Percentiles rank a stretch among this genome's conserved stretches.
Conservation (phyloP, 1,140 invertebrate species). For the Drosophila tani region DNA sequence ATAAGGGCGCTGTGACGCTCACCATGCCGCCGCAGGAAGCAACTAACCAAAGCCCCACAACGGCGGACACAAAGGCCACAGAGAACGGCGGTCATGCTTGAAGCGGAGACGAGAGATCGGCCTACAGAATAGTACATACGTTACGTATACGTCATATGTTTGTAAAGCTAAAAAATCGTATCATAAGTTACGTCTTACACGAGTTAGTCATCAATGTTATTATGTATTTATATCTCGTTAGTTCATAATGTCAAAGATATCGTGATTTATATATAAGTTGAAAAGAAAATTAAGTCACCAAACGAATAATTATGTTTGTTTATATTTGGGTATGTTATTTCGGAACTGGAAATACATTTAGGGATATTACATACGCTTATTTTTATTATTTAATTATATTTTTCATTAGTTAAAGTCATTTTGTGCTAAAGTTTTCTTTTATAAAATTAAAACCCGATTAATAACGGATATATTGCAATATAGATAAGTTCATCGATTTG, state of each 20-base stretch:
- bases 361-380: too few species aligned
- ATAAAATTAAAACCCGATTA: background rate
- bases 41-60: conserved; percentile 32
- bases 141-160: conserved; percentile 47
- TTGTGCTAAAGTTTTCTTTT: too few species aligned
- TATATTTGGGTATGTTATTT: conserved; percentile 1
- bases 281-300: conserved; percentile 56
- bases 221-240: conserved; percentile 81
- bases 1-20: conserved; percentile 48
- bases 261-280: conserved; percentile 77
- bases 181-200: conserved; percentile 62
- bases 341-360: too few species aligned
- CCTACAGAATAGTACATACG: conserved; percentile 33
- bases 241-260: conserved; percentile 78
- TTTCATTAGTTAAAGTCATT: background rate
- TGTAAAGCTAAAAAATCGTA: conserved; percentile 50
- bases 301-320: conserved; percentile 2
- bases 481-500: background rate
- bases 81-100: conserved; percentile 60
- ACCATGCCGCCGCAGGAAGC: conserved; percentile 46
- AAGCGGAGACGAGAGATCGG: conserved; percentile 12
- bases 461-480: background rate
- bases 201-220: conserved; percentile 71
- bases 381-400: background rate
- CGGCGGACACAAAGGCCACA: conserved; percentile 56